phyloP scores from a whole-genome alignment of 2,888 invertebrate genomes.

The Petrophora chlorosata region DNA sequence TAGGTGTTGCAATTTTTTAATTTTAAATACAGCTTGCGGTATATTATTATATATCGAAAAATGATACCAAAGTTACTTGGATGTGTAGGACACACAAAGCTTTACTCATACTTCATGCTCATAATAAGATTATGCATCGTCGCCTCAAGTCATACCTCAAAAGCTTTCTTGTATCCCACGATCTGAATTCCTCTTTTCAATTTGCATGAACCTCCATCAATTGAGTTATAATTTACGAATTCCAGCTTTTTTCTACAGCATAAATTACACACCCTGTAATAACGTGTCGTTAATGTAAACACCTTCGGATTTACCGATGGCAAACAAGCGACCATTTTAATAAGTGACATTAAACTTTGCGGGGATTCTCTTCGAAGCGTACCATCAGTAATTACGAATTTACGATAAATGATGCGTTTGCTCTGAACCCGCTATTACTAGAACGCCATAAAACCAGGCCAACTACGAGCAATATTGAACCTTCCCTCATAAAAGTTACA shows the following conservation, averaged over 20 bases:
- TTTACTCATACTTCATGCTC: too few relatives aligned
- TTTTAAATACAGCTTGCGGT: too few relatives aligned
- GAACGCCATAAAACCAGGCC: slow-evolving; percentile 31
- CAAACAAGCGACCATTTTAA: slow-evolving; percentile 52
- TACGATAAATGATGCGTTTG: slow-evolving; percentile 75
- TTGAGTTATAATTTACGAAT: slow-evolving; percentile 40
- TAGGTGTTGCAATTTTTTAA: too few relatives aligned
- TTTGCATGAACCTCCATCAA: slow-evolving; percentile 33
- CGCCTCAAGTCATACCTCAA: neutral
- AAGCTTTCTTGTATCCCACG: neutral
- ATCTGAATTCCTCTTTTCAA: slow-evolving; percentile 29
- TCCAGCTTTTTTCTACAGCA: slow-evolving; percentile 28
- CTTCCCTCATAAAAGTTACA: slow-evolving; percentile 11
- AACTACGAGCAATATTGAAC: slow-evolving; percentile 25
- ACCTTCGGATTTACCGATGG: slow-evolving; percentile 31
- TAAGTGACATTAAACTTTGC: slow-evolving; percentile 60
- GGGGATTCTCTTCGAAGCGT: slow-evolving; percentile 57
- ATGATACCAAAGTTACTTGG: too few relatives aligned
- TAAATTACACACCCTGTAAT: slow-evolving; percentile 38
- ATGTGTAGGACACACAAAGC: too few relatives aligned
- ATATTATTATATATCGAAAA: too few relatives aligned
- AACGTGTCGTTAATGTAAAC: slow-evolving; percentile 42
- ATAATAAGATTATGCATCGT: too few relatives aligned
- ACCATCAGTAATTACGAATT: slow-evolving; percentile 72
- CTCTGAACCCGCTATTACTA: slow-evolving; percentile 33